Evolutionary conservation across 2,797 vertebrate species (phyloP), one percentile per base, ranked within the genome.

Genomic region (Oreochromis mossambicus): DNA sequence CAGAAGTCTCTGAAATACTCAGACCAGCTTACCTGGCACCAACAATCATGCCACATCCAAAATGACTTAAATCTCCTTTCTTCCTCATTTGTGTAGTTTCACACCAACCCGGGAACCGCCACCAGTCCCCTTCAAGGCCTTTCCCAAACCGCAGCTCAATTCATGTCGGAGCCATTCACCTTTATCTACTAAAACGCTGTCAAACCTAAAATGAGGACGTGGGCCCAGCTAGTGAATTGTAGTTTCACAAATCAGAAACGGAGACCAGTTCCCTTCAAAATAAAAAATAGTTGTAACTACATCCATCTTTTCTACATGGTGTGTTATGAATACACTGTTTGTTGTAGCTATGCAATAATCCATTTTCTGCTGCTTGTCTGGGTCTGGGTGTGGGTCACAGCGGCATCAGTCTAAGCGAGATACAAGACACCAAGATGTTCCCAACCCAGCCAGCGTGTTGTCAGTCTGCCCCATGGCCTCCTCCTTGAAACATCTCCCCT

Each of bases 251-350:
- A 36, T 36, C 34, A 36, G 34, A 36, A 36, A 8, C 34, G 1
- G 8, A 36, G 34, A 36, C 34, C 34, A 36, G 8, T 36, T 36
- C 8, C 8, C 8, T 36, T 36, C 34, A 36, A 9, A 36, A 36
- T 36, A 36, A 36, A 36, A 36, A 3, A 24, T 24, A 24, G 8
- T 36, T 11, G 32, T 36, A 41, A 66, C 61, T 66, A 41, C 32
- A 63, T 63, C 58, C 61, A 41, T 66, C 34, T 38, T 66, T 66
- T 66, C 19, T 38, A 38, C n/a, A 14, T 13, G 19, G 61, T 66
- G 19, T 68, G 56, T 61, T n/a, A 43, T 0, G n/a, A 8, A 68
- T 2, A 0, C 63, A 68, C 36, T 68, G 63, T 9, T 68, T 43
- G n/a, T 24, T 68, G n/a, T 24, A 66, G 12, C 36, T 41, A 0